Evolutionary conservation across 2,888 invertebrate genomes (phyloP), one percentile per base, ranked within the genome.

Genomic region (Agonum fuliginosum): DNA sequence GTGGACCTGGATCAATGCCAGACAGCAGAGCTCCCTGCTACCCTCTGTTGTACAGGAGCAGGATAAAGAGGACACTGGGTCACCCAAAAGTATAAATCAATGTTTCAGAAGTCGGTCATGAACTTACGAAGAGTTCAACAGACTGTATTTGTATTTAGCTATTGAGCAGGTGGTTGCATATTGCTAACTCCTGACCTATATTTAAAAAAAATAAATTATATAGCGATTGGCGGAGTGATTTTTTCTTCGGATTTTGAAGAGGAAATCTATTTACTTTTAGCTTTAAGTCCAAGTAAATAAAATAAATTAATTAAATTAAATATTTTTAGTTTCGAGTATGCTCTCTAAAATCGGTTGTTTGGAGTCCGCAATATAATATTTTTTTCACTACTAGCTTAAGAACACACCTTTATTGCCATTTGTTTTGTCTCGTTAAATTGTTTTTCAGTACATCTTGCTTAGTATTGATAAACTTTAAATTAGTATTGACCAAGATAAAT

Each of bases 121-220:
- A 37, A 58, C 54, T 58, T 22, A n/a, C 30, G 8, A 14, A n/a
- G 51, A 48, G 75, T 75, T 73, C 75, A 75, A 67, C 34, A 67
- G 12, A 24, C 75, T 62, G 12, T 12, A 22, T 71, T 51, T 48
- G n/a, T n/a, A n/a, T n/a, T n/a, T n/a, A n/a, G n/a, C n/a, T n/a
- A n/a, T n/a, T n/a, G n/a, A 62, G 65, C 74, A 74, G 74, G 74
- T 74, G 62, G 75, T 75, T 75, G 70, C 43, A 43, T 24, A 46
- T 43, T 22, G 30, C n/a, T n/a, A n/a, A n/a, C n/a, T 17, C 30
- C 27, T 62, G 58, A 62, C 58, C 58, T 54, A 54, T 54, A 54
- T 51, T 51, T 51, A n/a, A n/a, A n/a, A n/a, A n/a, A n/a, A n/a
- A n/a, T n/a, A n/a, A n/a, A n/a, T n/a, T n/a, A n/a, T n/a, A n/a